Conservation (phyloP, 2,797 vertebrate genomes). For the Crypturellus tataupa region DNA sequence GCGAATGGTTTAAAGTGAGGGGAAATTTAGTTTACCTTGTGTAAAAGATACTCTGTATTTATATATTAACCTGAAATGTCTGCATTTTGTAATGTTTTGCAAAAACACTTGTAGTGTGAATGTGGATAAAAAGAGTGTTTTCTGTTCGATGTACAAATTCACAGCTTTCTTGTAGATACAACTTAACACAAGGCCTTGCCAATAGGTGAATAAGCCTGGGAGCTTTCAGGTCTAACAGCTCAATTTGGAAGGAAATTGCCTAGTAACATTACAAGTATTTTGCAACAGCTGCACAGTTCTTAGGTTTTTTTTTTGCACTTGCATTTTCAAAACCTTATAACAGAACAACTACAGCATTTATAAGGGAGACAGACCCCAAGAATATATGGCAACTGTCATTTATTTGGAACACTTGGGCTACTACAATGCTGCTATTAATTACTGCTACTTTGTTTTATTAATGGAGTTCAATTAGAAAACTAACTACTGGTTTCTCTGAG, state of each 20-base stretch:
- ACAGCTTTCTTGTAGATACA: neutral
- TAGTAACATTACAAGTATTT: constrained; percentile 23
- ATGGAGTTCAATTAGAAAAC: neutral
- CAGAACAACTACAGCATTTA: constrained; percentile 1
- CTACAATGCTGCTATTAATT: neutral
- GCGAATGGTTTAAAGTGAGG: neutral
- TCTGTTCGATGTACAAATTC: neutral
- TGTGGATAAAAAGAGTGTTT: neutral
- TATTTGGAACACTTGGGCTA: neutral
- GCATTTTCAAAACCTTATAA: constrained; percentile 57
- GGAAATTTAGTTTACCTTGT: neutral
- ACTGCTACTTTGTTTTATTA: neutral
- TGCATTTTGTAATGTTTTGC: constrained; percentile 2
- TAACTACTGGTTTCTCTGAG: neutral
- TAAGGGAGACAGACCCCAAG: neutral
- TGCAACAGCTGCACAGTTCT: constrained; percentile 51
- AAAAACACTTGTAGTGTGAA: neutral
- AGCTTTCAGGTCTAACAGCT: neutral
- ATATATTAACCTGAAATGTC: neutral
- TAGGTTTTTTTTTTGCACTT: constrained; percentile 46
- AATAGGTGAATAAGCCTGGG: neutral
- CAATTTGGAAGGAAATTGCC: neutral
- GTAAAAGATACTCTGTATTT: neutral
- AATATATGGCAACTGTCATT: neutral
- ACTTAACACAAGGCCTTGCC: neutral